Base-by-base conservation (phyloP, 2,113 vertebrate genomes). In the Cyrtonyx montezumae region DNA sequence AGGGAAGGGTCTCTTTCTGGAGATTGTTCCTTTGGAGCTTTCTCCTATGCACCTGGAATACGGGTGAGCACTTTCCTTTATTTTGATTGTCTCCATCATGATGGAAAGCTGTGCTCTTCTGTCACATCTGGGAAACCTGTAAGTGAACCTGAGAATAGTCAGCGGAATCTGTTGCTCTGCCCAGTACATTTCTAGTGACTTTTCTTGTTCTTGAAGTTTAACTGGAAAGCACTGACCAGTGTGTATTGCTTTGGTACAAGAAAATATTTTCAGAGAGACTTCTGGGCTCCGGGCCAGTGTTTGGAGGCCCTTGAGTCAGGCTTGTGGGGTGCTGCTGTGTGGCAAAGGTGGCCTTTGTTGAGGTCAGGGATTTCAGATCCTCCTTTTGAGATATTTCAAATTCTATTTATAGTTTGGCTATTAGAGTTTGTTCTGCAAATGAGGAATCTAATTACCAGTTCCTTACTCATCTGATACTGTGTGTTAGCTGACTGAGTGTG, bases 391-490 rank as follows among this genome's bases (percentile, higher is more conserved):
- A 40, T 48, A 45, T 48, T 45, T 53, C 23, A 32, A 5, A 13
- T 62, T 55, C 13, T 34, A 63, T 55, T 61, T 78, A 34, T 34
- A 46, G 23, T 74, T 62, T 62, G 55, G 48, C 74, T 78, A 6
- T 45, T 73, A 8, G 12, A 61, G 8, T 46, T 11, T 87, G 28
- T 42, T 87, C 26, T 69, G n/a, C 59, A 66, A 73, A 18, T 9
- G 13, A 2, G 11, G 15, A 1, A 1, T 49, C 23, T 79, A 3
- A 13, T 46, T 77, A 37, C 43, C 40, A 34, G 49, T 3, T 0
- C 21, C 83, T 77, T 67, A 36, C 14, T 56, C 19, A 21, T 74
- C 80, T 69, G 32, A 51, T 49, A 45, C 7, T 3, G 1, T 28
- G 36, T 20, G 11, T 0, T 69, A 73, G 40, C 15, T 56, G 48